Percentiles rank a stretch among this genome's conserved stretches.
These are phyloP conservation scores for Danio albolineatus DNA, from an alignment of 2,797 vertebrate species.

Conservation along the genomic window DNA sequence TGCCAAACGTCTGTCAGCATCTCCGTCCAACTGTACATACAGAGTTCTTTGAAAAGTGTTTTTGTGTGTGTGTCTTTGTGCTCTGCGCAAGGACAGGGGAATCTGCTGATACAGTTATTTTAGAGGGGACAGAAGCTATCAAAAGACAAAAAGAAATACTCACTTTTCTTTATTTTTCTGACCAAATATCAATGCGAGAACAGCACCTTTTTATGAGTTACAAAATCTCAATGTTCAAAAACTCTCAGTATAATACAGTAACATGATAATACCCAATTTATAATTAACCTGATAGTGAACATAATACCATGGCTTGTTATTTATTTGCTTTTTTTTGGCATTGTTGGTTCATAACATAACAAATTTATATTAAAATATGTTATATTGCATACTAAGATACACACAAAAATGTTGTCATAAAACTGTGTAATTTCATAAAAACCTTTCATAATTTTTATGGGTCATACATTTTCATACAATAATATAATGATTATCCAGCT, in stretches of 20 bases:
- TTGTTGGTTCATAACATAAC: no score
- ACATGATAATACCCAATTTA: no score
- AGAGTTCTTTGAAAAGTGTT: constrained; percentile 34
- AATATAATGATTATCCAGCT: no score
- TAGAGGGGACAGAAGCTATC: constrained; percentile 16
- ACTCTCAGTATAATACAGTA: no score
- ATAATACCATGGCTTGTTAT: not conserved
- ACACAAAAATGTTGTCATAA: no score
- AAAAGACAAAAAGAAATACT: constrained; percentile 51
- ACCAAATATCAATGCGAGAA: not conserved
- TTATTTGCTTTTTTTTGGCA: no score
- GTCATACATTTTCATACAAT: no score
- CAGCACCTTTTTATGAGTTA: not conserved
- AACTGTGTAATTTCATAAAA: no score
- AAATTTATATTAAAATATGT: no score
- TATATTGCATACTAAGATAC: no score
- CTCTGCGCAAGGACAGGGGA: constrained; percentile 18
- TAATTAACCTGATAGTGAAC: not conserved
- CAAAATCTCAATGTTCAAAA: not conserved
- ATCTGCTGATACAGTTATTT: not conserved
- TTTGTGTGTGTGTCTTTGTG: constrained; percentile 1
- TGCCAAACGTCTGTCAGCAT: constrained; percentile 33
- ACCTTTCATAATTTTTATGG: no score
- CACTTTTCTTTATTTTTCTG: constrained; percentile 5
- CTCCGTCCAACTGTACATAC: not conserved